Evolutionary conservation across 2,797 vertebrate genomes (phyloP).

Genomic region (Ispidina lecontei): DNA sequence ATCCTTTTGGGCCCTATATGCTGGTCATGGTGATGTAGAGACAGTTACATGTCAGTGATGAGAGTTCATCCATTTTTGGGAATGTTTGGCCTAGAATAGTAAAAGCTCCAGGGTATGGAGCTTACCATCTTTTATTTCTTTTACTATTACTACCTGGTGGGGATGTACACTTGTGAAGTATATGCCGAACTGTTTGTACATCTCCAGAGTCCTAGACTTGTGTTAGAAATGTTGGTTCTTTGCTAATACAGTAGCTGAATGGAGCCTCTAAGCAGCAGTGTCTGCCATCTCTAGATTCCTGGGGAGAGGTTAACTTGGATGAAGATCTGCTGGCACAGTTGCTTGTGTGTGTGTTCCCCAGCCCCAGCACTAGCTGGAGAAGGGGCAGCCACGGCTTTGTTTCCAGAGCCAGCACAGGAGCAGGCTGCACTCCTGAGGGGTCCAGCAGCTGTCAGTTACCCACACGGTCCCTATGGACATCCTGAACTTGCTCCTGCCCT

Average conservation of each 20-base stretch:
- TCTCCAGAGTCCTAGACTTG: neutral
- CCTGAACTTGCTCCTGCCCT: neutral
- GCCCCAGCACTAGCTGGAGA: neutral
- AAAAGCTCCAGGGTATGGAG: neutral
- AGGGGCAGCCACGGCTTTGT: neutral
- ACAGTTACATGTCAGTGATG: neutral
- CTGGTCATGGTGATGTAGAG: neutral
- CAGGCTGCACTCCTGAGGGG: neutral
- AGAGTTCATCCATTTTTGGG: neutral
- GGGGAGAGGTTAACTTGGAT: neutral
- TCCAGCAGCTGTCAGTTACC: neutral
- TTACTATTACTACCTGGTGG: neutral
- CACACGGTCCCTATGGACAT: accelerated
- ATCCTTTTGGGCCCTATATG: neutral
- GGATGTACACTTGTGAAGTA: neutral
- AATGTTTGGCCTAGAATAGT: neutral
- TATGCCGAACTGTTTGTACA: neutral
- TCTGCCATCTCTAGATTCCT: accelerated
- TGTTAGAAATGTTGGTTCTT: neutral
- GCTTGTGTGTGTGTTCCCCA: too few species aligned
- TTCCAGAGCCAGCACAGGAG: neutral
- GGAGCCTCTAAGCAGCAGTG: neutral
- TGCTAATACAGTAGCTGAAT: neutral
- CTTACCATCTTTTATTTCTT: neutral
- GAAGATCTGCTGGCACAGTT: neutral